These are phyloP conservation scores for Tribolium madens DNA, from an alignment of 1,140 invertebrate species.

Conservation along the genomic window DNA sequence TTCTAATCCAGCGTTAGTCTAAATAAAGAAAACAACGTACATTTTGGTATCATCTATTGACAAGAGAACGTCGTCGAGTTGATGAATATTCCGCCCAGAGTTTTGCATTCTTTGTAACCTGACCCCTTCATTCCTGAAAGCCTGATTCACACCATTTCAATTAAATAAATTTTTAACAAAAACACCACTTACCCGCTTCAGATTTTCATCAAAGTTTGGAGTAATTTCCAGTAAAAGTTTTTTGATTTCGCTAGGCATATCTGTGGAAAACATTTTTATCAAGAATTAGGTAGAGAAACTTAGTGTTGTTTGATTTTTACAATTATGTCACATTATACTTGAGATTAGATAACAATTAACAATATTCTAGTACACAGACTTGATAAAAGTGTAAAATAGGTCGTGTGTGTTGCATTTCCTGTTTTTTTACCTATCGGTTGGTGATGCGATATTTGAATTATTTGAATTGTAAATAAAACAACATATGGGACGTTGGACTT, in stretches of 20 bases:
- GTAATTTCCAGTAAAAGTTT: constrained; percentile 50
- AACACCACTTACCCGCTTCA: constrained; percentile 55
- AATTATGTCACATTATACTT: constrained; percentile 5
- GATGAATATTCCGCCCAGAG: constrained; percentile 50
- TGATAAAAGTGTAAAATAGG: background rate
- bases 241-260: constrained; percentile 52
- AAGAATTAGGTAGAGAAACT: background rate
- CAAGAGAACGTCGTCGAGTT: constrained; percentile 54
- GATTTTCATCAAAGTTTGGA: constrained; percentile 59
- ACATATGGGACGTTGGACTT: constrained; percentile 4
- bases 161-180: constrained; percentile 7
- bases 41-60: constrained; percentile 55
- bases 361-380: background rate
- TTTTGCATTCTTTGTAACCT: constrained; percentile 50
- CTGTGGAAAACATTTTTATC: constrained; percentile 54
- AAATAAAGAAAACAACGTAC: constrained; percentile 50
- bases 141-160: constrained; percentile 41
- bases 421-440: constrained; percentile 18
- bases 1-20: too few species aligned
- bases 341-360: constrained; percentile 27
- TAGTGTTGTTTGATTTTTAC: background rate
- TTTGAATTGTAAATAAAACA: constrained; percentile 22
- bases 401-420: background rate
- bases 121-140: constrained; percentile 58
- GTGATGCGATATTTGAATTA: background rate